Conservation (phyloP, 2,113 vertebrate species). For the Rallus limicola region DNA sequence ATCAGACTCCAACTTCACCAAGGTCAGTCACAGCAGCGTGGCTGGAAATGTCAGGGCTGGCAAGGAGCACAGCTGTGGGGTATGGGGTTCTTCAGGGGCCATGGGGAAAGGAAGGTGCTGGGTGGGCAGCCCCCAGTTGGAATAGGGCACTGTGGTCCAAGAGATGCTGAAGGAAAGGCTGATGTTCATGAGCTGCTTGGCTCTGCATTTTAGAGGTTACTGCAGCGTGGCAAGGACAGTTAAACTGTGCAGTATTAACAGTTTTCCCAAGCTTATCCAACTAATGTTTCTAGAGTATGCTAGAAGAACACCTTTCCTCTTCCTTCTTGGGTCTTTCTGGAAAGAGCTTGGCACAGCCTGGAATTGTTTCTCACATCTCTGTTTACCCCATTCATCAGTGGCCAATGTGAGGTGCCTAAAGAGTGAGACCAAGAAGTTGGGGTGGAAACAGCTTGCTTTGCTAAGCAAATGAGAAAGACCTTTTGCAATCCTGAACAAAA, state of each 20-base stretch:
- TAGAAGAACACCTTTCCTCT: neutral
- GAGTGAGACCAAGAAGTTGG: neutral
- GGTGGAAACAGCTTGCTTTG: neutral
- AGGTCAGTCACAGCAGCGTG: neutral
- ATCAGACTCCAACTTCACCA: conserved; percentile 34
- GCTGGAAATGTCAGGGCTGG: neutral
- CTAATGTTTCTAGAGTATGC: neutral
- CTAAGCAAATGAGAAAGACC: neutral
- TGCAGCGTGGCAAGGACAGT: neutral
- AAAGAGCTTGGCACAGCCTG: neutral
- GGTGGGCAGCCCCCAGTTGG: neutral
- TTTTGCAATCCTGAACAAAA: neutral
- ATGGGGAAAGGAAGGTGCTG: neutral
- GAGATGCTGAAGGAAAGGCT: neutral
- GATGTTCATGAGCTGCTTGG: neutral
- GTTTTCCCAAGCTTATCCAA: neutral
- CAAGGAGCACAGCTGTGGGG: neutral
- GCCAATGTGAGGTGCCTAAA: neutral
- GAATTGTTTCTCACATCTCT: neutral
- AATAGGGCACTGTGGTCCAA: neutral
- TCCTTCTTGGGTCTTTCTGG: neutral
- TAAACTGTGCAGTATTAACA: neutral
- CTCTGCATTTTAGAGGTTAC: neutral
- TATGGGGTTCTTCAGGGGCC: neutral
- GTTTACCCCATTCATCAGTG: neutral